A percentile compares a stretch with the other conserved stretches of the same genome.
phyloP scores from a whole-genome alignment of 1,140 invertebrate species.

The Bombus sylvicola region DNA sequence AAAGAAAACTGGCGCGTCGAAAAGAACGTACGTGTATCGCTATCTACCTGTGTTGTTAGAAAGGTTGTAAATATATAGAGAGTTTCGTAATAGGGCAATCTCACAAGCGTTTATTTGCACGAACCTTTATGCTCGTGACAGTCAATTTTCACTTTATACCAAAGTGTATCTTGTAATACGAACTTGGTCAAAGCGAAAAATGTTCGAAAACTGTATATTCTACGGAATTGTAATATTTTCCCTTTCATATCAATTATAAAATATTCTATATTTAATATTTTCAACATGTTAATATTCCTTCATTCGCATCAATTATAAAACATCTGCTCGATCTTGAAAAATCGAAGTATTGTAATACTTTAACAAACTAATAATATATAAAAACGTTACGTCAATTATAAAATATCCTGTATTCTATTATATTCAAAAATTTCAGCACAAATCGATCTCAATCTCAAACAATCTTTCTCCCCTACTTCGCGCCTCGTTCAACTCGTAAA shows the following conservation, averaged over 20 bases:
- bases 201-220: background rate
- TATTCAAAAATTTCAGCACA: too few relatives aligned
- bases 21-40: background rate
- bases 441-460: background rate
- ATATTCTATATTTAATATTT: background rate
- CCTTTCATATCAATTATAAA: background rate
- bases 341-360: too few relatives aligned
- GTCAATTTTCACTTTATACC: background rate
- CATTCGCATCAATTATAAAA: background rate
- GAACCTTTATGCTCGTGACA: background rate
- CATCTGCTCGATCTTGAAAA: background rate
- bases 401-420: too few relatives aligned
- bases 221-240: background rate
- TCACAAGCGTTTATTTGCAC: background rate
- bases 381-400: background rate
- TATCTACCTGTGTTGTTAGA: background rate
- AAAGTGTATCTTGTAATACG: background rate
- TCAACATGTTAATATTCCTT: background rate
- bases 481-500: constrained; percentile 42
- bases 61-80: background rate
- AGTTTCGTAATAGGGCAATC: background rate
- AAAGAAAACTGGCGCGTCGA: constrained; percentile 13
- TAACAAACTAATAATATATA: background rate
- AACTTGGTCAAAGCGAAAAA: background rate
- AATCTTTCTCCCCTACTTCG: constrained; percentile 5